Evolutionary conservation across 2,797 vertebrate genomes (phyloP).

Genomic region (Cuculus canorus): DNA sequence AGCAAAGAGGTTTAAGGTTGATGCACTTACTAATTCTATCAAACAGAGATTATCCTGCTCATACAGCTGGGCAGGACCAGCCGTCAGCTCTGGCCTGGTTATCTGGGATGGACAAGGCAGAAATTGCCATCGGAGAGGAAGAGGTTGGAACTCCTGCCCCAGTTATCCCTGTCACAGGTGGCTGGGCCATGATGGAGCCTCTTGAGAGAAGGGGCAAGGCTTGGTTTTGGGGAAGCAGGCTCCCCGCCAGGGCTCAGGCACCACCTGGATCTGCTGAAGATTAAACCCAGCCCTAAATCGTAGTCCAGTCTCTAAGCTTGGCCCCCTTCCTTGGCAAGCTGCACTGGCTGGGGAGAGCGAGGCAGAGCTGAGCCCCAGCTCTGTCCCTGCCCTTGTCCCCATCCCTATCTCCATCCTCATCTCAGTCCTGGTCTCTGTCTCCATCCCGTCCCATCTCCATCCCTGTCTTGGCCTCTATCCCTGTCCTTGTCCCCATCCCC

Average conservation of each 20-base stretch:
- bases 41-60: neutral
- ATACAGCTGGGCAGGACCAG: neutral
- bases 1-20: slow-evolving; percentile 4
- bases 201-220: neutral
- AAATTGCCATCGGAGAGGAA: neutral
- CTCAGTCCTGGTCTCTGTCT: too few species aligned
- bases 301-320: neutral
- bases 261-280: neutral
- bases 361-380: neutral
- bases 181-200: fast-evolving
- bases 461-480: neutral
- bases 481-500: neutral
- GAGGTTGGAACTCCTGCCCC: neutral
- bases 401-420: too few species aligned
- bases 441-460: too few species aligned
- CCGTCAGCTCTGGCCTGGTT: fast-evolving
- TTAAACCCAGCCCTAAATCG: neutral
- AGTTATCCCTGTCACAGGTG: neutral
- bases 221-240: fast-evolving
- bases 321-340: neutral
- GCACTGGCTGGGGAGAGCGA: fast-evolving
- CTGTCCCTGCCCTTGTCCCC: neutral
- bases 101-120: neutral
- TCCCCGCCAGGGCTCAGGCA: neutral
- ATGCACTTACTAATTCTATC: neutral